Conservation (phyloP, 2,113 vertebrate genomes). For the Hyperoodon ampullatus region DNA sequence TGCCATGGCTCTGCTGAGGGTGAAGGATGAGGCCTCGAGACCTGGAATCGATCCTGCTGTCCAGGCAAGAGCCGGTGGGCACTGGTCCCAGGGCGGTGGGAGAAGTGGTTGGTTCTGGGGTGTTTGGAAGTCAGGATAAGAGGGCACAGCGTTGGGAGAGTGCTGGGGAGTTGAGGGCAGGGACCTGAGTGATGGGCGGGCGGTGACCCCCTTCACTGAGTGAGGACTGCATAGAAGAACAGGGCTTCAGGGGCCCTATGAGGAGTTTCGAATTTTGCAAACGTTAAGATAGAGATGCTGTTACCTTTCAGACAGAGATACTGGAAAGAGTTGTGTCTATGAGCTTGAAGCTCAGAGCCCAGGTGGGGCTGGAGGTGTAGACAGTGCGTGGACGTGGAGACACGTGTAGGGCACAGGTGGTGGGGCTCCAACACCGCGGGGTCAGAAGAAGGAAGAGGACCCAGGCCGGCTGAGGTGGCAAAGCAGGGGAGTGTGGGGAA, state of each 20-base stretch:
- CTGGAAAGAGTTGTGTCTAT: neutral
- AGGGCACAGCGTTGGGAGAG: neutral
- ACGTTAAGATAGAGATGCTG: neutral
- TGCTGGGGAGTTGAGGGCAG: neutral
- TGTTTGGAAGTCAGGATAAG: neutral
- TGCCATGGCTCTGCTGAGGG: neutral
- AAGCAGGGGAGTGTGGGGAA: neutral
- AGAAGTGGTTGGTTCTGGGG: neutral
- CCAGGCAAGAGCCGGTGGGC: neutral
- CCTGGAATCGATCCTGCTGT: neutral
- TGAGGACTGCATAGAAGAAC: accelerated
- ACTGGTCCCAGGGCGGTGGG: neutral
- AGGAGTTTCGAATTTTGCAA: neutral
- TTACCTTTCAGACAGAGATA: neutral
- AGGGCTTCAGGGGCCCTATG: neutral
- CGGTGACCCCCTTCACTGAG: neutral
- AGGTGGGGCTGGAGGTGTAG: neutral
- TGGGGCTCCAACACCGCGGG: neutral
- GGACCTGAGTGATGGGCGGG: neutral
- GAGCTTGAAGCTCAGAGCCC: neutral
- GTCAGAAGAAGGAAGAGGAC: neutral
- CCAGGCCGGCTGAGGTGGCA: neutral
- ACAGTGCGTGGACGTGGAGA: too few relatives aligned
- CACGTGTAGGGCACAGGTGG: neutral
- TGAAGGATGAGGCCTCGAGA: neutral